Percentiles rank a stretch among this genome's conserved stretches.
Evolutionary conservation across 2,888 invertebrate species (phyloP).

Genomic region (Limnephilus lunatus): DNA sequence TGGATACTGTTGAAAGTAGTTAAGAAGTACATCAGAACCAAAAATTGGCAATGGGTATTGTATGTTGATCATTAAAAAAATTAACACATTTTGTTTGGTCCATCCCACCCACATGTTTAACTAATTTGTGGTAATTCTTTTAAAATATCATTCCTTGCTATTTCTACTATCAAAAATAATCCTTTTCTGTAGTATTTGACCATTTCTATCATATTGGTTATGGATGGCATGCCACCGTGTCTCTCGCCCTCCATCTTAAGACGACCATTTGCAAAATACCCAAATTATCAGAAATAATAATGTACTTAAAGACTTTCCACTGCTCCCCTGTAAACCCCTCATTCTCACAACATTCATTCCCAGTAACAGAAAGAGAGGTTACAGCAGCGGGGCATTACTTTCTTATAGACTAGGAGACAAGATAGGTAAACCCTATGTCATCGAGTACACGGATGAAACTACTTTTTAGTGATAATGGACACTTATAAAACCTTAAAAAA

Average conservation of each 20-base stretch:
- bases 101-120: slow-evolving; percentile 74
- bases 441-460: too few relatives aligned
- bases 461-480: too few relatives aligned
- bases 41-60: slow-evolving; percentile 83
- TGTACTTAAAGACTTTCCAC: slow-evolving; percentile 85
- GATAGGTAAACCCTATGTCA: too few relatives aligned
- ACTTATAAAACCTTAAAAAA: too few relatives aligned
- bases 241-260: slow-evolving; percentile 84
- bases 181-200: slow-evolving; percentile 84
- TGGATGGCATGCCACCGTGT: slow-evolving; percentile 84
- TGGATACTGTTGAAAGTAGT: background rate
- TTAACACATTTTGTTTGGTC: slow-evolving; percentile 78
- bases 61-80: slow-evolving; percentile 85
- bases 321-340: slow-evolving; percentile 78
- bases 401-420: too few relatives aligned
- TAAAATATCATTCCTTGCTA: background rate
- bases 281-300: slow-evolving; percentile 67
- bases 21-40: too few relatives aligned
- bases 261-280: slow-evolving; percentile 90
- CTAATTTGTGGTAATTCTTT: background rate
- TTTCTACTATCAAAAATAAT: slow-evolving; percentile 85
- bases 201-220: slow-evolving; percentile 87
- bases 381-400: background rate
- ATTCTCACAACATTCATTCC: too few relatives aligned
- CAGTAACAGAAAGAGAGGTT: background rate